Percentiles rank a stretch among this genome's conserved stretches.
These are phyloP conservation scores for Fundulus diaphanus DNA, from an alignment of 2,797 vertebrate genomes.

Conservation along the genomic window DNA sequence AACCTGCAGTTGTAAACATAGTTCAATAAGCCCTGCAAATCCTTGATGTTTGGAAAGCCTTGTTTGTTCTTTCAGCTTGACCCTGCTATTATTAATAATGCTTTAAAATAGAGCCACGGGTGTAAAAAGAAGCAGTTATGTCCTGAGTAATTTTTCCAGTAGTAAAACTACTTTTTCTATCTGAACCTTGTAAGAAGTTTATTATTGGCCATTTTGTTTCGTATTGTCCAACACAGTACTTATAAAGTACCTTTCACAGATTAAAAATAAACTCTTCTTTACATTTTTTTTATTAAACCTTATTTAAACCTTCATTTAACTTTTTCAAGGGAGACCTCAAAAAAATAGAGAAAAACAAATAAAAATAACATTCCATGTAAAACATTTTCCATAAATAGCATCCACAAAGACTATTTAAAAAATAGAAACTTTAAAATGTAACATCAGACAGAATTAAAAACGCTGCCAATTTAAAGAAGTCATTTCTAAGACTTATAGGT, in stretches of 20 bases:
- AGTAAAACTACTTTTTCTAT: background rate
- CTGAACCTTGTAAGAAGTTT: conserved; percentile 6
- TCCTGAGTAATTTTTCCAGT: background rate
- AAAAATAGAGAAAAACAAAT: no score
- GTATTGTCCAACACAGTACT: background rate
- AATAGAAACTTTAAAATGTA: no score
- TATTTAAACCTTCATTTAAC: no score
- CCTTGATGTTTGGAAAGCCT: conserved; percentile 49
- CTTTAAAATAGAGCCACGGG: background rate
- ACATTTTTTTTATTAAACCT: no score
- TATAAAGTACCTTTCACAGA: background rate
- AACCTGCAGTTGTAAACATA: conserved; percentile 69
- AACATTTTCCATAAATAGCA: no score
- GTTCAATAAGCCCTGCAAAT: conserved; percentile 66
- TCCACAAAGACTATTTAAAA: no score
- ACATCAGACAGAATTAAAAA: no score
- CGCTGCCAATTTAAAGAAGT: no score
- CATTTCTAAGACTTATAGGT: no score
- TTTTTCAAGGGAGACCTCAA: no score
- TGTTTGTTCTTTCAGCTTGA: conserved; percentile 16
- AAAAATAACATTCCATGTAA: no score
- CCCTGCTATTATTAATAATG: conserved; percentile 9
- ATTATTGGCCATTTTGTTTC: background rate
- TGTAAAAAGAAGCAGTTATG: conserved; percentile 3
- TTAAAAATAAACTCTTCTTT: background rate